Evolutionary conservation across 1,140 invertebrate genomes (phyloP).

Genomic region (Tetragonula clypearis): DNA sequence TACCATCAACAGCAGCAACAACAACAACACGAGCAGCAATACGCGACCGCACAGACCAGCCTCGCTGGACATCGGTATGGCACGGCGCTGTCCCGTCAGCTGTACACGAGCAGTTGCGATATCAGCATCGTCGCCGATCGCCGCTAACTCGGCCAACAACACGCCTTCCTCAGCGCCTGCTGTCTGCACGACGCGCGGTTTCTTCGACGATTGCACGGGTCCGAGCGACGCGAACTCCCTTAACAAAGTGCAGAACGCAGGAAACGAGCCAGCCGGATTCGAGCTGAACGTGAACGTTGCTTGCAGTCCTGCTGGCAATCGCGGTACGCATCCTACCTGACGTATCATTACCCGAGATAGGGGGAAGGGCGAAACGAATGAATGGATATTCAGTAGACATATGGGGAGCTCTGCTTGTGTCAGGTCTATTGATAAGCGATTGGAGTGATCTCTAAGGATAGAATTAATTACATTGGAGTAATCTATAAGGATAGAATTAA

Average conservation of each 20-base stretch:
- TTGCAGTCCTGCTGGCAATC: conserved; percentile 73
- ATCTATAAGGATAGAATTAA: background rate
- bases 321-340: conserved; percentile 54
- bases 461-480: too few relatives aligned
- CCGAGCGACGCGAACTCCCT: conserved; percentile 21
- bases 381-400: background rate
- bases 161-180: conserved; percentile 66
- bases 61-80: conserved; percentile 72
- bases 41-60: conserved; percentile 70
- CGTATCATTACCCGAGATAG: background rate
- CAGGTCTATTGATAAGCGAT: too few relatives aligned
- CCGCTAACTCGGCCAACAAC: background rate
- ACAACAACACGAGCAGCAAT: conserved; percentile 17
- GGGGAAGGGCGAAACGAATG: background rate
- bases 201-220: conserved; percentile 68
- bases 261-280: conserved; percentile 68
- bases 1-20: background rate
- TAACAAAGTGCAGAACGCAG: conserved; percentile 47
- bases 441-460: background rate
- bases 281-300: conserved; percentile 77
- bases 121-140: conserved; percentile 37
- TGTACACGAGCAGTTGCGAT: conserved; percentile 42
- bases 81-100: conserved; percentile 52
- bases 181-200: conserved; percentile 55
- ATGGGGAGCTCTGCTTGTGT: too few relatives aligned